These are phyloP conservation scores for Callosobruchus maculatus DNA, from an alignment of 2,888 invertebrate species.

Conservation along the genomic window DNA sequence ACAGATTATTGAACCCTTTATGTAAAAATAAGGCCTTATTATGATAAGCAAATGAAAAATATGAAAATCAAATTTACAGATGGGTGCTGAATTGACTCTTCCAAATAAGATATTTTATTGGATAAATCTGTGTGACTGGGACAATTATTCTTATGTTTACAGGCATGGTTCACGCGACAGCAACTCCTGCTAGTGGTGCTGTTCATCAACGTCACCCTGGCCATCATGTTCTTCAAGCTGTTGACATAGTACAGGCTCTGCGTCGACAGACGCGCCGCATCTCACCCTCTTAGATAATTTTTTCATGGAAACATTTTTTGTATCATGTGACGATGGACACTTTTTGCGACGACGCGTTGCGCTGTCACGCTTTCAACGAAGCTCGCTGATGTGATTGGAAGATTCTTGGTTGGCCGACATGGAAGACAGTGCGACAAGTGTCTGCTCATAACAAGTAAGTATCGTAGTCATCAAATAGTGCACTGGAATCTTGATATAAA, in stretches of 20 bases:
- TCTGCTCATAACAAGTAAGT: not conserved
- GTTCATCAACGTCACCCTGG: slow-evolving; percentile 90
- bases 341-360: slow-evolving; percentile 9
- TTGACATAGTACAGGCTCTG: slow-evolving; percentile 79
- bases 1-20: too few relatives aligned
- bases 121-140: not conserved
- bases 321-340: slow-evolving; percentile 24
- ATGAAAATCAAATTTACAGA: too few relatives aligned
- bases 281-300: slow-evolving; percentile 16
- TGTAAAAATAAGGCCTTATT: too few relatives aligned
- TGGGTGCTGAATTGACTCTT: too few relatives aligned
- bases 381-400: not conserved
- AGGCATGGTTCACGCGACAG: slow-evolving; percentile 97
- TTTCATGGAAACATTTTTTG: slow-evolving; percentile 9
- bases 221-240: slow-evolving; percentile 93
- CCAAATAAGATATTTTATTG: too few relatives aligned
- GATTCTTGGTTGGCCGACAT: not conserved
- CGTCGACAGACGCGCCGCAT: slow-evolving; percentile 32
- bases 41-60: too few relatives aligned
- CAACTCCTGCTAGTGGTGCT: slow-evolving; percentile 90
- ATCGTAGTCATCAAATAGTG: too few relatives aligned
- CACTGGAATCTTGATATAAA: too few relatives aligned
- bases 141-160: slow-evolving; percentile 46
- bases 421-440: not conserved
- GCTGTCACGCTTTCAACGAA: not conserved